A percentile compares a stretch with the other conserved stretches of the same genome.
Evolutionary conservation across 2,797 vertebrate genomes (phyloP).

Genomic region (Xiphophorus birchmanni): DNA sequence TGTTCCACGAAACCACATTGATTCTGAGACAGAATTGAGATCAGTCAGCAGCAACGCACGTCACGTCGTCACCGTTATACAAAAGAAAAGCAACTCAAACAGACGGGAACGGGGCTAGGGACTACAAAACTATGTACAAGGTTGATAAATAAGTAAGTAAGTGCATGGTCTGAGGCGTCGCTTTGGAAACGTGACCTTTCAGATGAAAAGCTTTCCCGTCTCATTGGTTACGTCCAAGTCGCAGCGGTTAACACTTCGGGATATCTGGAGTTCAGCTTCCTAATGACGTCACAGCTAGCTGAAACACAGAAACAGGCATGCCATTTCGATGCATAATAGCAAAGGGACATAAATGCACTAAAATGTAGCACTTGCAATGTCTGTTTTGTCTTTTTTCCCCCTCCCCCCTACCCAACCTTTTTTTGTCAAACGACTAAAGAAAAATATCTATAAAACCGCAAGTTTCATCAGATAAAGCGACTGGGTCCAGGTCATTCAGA

Average conservation of each 20-base stretch:
- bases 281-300: constrained; percentile 80
- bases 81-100: constrained; percentile 53
- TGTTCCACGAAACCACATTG: constrained; percentile 1
- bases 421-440: constrained; percentile 65
- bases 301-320: constrained; percentile 85
- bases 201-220: constrained; percentile 68
- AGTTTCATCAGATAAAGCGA: constrained; percentile 75
- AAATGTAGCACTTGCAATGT: constrained; percentile 80
- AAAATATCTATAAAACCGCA: constrained; percentile 73
- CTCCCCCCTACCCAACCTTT: constrained; percentile 19
- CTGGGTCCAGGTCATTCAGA: constrained; percentile 79
- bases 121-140: constrained; percentile 85
- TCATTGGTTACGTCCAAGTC: constrained; percentile 71
- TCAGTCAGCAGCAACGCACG: constrained; percentile 67
- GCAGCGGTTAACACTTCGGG: constrained; percentile 71
- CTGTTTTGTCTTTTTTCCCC: constrained; percentile 67
- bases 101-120: constrained; percentile 57
- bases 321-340: constrained; percentile 82
- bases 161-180: constrained; percentile 83
- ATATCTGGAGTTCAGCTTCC: constrained; percentile 75
- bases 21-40: constrained; percentile 68
- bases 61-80: constrained; percentile 72
- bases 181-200: constrained; percentile 79
- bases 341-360: constrained; percentile 80
- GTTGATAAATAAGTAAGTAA: constrained; percentile 86